These are phyloP conservation scores for Mohoua ochrocephala DNA, from an alignment of 2,113 vertebrate genomes.

Conservation along the genomic window DNA sequence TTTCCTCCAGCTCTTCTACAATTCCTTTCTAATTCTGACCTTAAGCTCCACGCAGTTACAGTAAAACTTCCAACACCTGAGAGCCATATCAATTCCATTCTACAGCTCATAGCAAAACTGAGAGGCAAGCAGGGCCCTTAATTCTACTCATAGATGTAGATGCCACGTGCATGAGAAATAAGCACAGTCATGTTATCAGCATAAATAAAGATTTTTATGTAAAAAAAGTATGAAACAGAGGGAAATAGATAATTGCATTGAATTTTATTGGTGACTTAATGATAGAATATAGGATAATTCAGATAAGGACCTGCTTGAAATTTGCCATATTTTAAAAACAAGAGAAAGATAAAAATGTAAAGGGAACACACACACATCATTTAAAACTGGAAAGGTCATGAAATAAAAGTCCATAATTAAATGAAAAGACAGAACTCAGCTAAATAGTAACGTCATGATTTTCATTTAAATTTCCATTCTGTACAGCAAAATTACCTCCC, in stretches of 20 bases:
- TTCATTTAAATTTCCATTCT: neutral
- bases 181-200: neutral
- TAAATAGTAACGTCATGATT: neutral
- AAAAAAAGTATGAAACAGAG: neutral
- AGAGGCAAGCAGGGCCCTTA: neutral
- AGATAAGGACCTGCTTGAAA: neutral
- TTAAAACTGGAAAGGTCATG: neutral
- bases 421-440: neutral
- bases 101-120: neutral
- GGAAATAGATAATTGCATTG: neutral
- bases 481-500: neutral
- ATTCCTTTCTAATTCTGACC: neutral
- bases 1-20: neutral
- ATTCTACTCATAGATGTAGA: neutral
- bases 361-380: neutral
- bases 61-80: neutral
- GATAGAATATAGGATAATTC: neutral
- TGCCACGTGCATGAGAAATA: neutral
- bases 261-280: neutral
- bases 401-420: neutral
- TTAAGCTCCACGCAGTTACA: neutral
- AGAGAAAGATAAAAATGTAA: neutral
- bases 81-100: neutral
- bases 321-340: neutral
- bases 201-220: neutral